Evolutionary conservation across 1,140 invertebrate genomes (phyloP).

Genomic region (Caenorhabditis latens): DNA sequence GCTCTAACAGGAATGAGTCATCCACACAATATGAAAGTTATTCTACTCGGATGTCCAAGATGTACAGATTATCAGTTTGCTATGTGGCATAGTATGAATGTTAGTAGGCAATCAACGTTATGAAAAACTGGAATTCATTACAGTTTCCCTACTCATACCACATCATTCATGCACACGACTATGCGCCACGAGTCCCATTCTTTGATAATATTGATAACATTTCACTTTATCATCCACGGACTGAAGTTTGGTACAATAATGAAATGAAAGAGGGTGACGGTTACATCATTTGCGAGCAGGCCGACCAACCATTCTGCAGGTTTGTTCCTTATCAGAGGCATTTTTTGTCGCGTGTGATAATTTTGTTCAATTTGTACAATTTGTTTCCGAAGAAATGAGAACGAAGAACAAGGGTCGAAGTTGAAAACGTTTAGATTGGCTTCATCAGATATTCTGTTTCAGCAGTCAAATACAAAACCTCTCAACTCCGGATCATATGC

Average conservation of each 20-base stretch:
- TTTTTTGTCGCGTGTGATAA: neutral
- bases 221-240: constrained; percentile 55
- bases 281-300: constrained; percentile 54
- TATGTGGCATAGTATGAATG: constrained; percentile 53
- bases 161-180: constrained; percentile 56
- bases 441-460: neutral
- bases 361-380: neutral
- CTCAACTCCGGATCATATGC: constrained; percentile 26
- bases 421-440: too few relatives aligned
- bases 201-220: constrained; percentile 49
- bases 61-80: constrained; percentile 51
- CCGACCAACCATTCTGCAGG: constrained; percentile 57
- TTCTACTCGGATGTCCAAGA: constrained; percentile 52
- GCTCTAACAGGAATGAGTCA: constrained; percentile 22
- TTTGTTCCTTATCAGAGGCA: neutral
- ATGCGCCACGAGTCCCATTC: constrained; percentile 44
- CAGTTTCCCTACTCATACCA: constrained; percentile 60
- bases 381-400: neutral
- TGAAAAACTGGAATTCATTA: neutral
- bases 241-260: constrained; percentile 58
- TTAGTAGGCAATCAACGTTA: neutral
- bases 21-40: constrained; percentile 49
- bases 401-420: too few relatives aligned
- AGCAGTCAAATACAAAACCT: constrained; percentile 27
- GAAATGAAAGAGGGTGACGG: constrained; percentile 48